Base-by-base conservation (phyloP, 2,888 invertebrate genomes). In the Agrilus mali region DNA sequence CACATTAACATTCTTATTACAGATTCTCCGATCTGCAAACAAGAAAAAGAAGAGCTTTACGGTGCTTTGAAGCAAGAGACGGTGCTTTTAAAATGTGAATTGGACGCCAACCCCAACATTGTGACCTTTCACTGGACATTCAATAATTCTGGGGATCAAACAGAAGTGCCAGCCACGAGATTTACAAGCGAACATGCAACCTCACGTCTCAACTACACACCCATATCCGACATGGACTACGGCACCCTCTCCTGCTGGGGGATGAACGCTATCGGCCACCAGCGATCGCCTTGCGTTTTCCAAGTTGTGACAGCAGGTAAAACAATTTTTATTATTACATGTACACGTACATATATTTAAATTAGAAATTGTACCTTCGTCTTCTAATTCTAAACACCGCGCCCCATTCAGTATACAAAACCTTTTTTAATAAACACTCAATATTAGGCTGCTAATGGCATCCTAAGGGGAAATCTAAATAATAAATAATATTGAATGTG, bases 101-200 rank as follows among this genome's bases (percentile, higher is more conserved):
- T 90, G 51, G 87, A 89, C 60, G 85, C 90, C 53, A 88, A 89
- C 61, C 90, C 90, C n/a, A 78, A 86, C 7, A 76, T 84, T 44
- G 79, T 82, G 57, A 78, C 82, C 59, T 92, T 89, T 68, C 85
- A 86, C 59, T 92, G 92, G 92, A 88, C 88, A 52, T 89, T 92
- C 73, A 92, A 92, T 72, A 87, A 86, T 65, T 87, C 87, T 47
- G 88, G 88, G 14, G 87, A 87, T 60, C 82, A 86, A 67, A 80
- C 82, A 40, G 84, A 87, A 63, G 73, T 86, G 53, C 78, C 86
- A 45, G 66, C 72, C 49, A 77, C 80, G 42, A 77, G 78, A 57
- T 80, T 75, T 64, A 78, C 72, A 52, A 78, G 73, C 52, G 73
- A 81, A 47, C 80, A 82, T 2, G 77, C 78, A 51, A 75, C 77